Base-by-base conservation (phyloP, 92 coral and sea anemone species). In the Epizoanthus illoricatus region DNA sequence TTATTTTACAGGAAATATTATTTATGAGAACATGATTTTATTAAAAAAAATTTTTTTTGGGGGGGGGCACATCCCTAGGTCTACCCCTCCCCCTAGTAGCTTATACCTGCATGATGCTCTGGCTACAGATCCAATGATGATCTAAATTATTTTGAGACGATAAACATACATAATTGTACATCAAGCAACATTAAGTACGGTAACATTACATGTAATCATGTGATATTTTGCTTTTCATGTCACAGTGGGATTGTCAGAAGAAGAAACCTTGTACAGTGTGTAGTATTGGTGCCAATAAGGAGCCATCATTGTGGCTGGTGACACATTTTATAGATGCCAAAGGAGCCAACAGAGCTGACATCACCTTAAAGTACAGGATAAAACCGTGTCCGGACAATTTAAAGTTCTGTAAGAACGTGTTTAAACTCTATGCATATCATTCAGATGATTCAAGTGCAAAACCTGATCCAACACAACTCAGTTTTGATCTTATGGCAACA, bases 311-410 rank as follows among this genome's bases (percentile, higher is more conserved):
- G 23, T 76, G 81, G 81, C 21, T 76, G 24, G 57, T 57, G 16
- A 76, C 81, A 19, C 49, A 76, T 5, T 62, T 11, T 76, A 63
- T 76, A 6, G 12, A 24, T 2, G 71, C 11, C 0, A 43, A 62
- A 76, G 70, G 45, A 41, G 81, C 81, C 28, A 76, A 62, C 7
- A 61, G 81, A 43, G 71, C 57, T 16, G 81, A 76, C n/a, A 62
- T 76, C 65, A 61, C 69, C 21, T 58, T 76, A 40, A 62, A 57
- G 12, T 76, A 76, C 39, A 49, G 70, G 16, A 41, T 62, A 4
- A n/a, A 42, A 42, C 42, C 81, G 39, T 76, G 81, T 13, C 9
- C 57, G 5, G 21, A 1, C 12, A 1, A 19, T 4, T 19, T 0
- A 13, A 11, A 41, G 36, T 76, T 42, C 19, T 76, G 81, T 69